Percentiles rank a stretch among this genome's conserved stretches.
phyloP scores from a whole-genome alignment of 2,113 vertebrate genomes.

The Procavia capensis region DNA sequence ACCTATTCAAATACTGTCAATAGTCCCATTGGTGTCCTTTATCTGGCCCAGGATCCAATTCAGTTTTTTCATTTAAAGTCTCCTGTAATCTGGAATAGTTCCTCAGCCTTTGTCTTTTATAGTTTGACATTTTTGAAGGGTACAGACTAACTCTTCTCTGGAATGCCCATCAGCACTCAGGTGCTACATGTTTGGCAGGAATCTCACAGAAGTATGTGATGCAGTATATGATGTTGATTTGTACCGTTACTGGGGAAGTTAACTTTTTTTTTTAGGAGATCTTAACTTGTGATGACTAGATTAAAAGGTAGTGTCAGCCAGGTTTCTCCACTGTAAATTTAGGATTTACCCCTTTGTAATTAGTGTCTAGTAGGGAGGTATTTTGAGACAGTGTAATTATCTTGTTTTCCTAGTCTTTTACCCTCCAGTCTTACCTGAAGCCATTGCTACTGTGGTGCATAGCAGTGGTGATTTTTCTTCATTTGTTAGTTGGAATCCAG shows the following conservation, averaged over 20 bases:
- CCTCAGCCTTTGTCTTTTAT: neutral
- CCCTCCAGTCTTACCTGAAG: neutral
- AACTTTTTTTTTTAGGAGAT: no score
- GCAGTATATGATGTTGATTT: neutral
- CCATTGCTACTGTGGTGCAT: neutral
- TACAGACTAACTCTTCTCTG: neutral
- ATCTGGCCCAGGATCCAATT: no score
- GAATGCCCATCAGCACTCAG: neutral
- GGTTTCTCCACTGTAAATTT: conserved; percentile 1
- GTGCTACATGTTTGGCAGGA: neutral
- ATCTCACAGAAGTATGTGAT: neutral
- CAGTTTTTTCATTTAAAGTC: no score
- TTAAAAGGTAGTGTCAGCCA: neutral
- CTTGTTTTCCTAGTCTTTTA: no score
- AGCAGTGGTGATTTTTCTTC: neutral
- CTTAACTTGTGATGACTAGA: neutral
- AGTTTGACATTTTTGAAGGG: neutral
- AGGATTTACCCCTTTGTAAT: neutral
- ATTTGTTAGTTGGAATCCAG: neutral
- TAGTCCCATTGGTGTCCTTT: neutral
- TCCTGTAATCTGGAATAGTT: neutral
- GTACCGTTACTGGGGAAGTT: neutral
- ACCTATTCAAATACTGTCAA: neutral
- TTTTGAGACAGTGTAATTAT: no score
- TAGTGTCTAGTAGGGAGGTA: no score